phyloP scores from a whole-genome alignment of 2,888 invertebrate species.

The Scaptomyza tumidula region DNA sequence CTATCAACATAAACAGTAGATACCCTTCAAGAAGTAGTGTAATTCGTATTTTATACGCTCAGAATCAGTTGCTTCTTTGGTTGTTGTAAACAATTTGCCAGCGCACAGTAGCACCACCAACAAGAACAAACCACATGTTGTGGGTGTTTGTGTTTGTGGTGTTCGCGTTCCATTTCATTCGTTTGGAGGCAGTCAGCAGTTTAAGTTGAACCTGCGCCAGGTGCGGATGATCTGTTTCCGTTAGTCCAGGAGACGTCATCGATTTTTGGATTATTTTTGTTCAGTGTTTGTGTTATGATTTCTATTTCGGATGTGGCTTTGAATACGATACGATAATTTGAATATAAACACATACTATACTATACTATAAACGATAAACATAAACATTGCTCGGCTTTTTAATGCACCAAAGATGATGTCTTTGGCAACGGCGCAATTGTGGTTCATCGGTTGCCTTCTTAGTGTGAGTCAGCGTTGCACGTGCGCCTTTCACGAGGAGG shows the following conservation, averaged over 20 bases:
- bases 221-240: slow-evolving; percentile 47
- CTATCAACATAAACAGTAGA: background rate
- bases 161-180: slow-evolving; percentile 28
- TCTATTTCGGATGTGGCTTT: slow-evolving; percentile 5
- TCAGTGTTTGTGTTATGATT: slow-evolving; percentile 13
- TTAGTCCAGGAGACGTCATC: slow-evolving; percentile 12
- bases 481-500: slow-evolving; percentile 51
- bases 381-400: slow-evolving; percentile 35
- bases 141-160: slow-evolving; percentile 13
- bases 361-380: slow-evolving; percentile 31
- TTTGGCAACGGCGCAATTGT: slow-evolving; percentile 47
- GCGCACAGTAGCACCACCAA: slow-evolving; percentile 7
- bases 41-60: slow-evolving; percentile 10
- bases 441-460: slow-evolving; percentile 12
- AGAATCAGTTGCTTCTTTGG: slow-evolving; percentile 19
- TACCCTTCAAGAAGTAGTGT: slow-evolving; percentile 3
- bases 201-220: slow-evolving; percentile 50
- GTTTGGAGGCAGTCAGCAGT: slow-evolving; percentile 27
- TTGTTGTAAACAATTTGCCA: slow-evolving; percentile 65
- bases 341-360: slow-evolving; percentile 44
- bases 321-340: slow-evolving; percentile 25
- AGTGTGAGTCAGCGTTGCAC: slow-evolving; percentile 30
- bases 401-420: slow-evolving; percentile 44
- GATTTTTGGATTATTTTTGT: background rate
- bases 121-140: background rate